A percentile compares a stretch with the other conserved stretches of the same genome.
These are phyloP conservation scores for Yponomeuta evonymella DNA, from an alignment of 2,888 invertebrate species.

Conservation along the genomic window DNA sequence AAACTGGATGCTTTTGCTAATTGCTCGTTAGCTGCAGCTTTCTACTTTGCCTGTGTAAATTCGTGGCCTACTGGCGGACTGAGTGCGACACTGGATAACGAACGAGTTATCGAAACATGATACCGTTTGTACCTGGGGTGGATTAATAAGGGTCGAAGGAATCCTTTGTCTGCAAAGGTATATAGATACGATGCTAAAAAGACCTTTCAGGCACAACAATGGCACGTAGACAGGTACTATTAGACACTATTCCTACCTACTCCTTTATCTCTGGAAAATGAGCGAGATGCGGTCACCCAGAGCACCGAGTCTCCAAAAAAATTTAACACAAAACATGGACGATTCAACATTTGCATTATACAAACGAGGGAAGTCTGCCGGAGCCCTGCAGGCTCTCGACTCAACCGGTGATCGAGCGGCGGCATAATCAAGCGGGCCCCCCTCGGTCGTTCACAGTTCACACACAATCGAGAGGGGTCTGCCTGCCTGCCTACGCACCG, in stretches of 20 bases:
- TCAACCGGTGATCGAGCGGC: constrained; percentile 56
- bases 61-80: not conserved
- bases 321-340: not conserved
- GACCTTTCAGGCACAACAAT: not conserved
- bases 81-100: not conserved
- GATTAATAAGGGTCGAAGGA: not conserved
- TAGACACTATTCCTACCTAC: no score
- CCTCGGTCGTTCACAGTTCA: constrained; percentile 69
- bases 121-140: not conserved
- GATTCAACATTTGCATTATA: constrained; percentile 49
- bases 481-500: constrained; percentile 67
- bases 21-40: constrained; percentile 14
- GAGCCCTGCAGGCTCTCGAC: constrained; percentile 39
- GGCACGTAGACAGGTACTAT: no score
- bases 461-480: constrained; percentile 66
- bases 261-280: no score
- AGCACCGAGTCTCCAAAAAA: not conserved
- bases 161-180: not conserved
- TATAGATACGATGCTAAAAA: not conserved
- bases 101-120: not conserved
- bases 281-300: not conserved
- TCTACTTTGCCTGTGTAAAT: constrained; percentile 1
- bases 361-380: constrained; percentile 34
- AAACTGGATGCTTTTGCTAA: constrained; percentile 14
- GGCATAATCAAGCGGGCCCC: constrained; percentile 68